These are phyloP conservation scores for Sphenopsis melanotis DNA, from an alignment of 2,797 vertebrate species.

Conservation along the genomic window DNA sequence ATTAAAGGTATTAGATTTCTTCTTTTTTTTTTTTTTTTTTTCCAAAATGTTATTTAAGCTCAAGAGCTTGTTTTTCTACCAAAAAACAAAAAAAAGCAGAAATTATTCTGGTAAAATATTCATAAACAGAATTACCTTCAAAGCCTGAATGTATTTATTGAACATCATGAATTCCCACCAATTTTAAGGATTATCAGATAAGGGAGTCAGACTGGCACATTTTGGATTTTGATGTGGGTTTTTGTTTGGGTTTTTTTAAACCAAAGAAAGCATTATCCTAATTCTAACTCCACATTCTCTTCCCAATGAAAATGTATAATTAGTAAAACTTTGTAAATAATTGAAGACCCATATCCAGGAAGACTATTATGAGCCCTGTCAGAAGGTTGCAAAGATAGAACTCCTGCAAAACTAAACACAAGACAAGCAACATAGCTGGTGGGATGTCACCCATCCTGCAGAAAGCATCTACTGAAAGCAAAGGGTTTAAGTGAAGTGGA, in stretches of 20 bases:
- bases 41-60: not conserved
- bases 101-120: not conserved
- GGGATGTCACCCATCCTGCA: not conserved
- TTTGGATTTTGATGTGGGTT: fast-evolving
- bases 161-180: not conserved
- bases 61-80: not conserved
- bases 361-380: not conserved
- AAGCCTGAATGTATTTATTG: not conserved
- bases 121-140: not conserved
- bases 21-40: not conserved
- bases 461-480: not conserved
- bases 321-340: not conserved
- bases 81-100: not conserved
- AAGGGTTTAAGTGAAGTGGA: not conserved
- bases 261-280: not conserved
- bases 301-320: not conserved
- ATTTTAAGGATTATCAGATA: not conserved
- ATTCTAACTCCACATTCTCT: not conserved
- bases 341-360: not conserved
- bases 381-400: not conserved
- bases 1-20: not conserved
- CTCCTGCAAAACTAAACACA: fast-evolving
- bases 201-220: not conserved
- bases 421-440: fast-evolving
- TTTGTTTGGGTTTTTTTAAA: not conserved